phyloP scores from a whole-genome alignment of 2,797 vertebrate genomes.

The Poeciliopsis infans region DNA sequence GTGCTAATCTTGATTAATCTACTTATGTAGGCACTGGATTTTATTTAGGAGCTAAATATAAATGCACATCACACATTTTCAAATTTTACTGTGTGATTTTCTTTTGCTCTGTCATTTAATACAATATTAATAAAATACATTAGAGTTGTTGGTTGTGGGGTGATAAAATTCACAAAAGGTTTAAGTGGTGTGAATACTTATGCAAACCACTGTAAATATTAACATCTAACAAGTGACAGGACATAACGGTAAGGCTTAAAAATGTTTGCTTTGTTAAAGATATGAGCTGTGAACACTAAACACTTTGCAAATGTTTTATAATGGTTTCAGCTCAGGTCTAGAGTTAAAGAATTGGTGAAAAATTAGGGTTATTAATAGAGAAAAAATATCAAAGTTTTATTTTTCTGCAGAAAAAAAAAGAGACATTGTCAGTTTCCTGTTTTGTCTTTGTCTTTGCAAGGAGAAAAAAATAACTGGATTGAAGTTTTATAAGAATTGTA shows the following conservation, averaged over 20 bases:
- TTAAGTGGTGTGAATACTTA: neutral
- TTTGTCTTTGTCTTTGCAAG: neutral
- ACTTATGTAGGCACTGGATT: neutral
- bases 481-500: neutral
- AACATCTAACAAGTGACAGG: neutral
- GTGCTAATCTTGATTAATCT: neutral
- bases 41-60: neutral
- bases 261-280: neutral
- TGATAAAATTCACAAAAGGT: neutral
- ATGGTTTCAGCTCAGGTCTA: neutral
- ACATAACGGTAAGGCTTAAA: neutral
- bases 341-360: neutral
- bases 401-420: neutral
- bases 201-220: neutral
- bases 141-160: neutral
- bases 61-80: neutral
- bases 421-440: neutral
- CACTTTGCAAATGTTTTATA: neutral
- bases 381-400: neutral
- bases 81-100: neutral
- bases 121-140: neutral
- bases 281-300: too few relatives aligned
- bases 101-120: neutral
- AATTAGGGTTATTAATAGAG: neutral
- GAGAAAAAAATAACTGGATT: neutral